Conservation (phyloP, 2,888 invertebrate genomes). For the Reticulitermes lucifugus region DNA sequence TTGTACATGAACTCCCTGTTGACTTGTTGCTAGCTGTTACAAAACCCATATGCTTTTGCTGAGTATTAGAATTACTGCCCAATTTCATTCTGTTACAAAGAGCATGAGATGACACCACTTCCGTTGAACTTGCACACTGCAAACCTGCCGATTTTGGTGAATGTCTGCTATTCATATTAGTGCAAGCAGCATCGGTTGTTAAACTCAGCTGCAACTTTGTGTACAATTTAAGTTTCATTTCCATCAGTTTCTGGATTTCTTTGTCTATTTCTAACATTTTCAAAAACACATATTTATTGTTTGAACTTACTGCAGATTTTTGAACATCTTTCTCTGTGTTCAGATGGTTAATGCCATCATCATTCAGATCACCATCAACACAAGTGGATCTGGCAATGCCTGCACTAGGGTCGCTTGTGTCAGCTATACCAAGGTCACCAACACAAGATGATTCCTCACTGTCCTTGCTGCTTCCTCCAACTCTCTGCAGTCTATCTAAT, state of each 20-base stretch:
- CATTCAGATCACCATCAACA: neutral
- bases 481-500: neutral
- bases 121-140: conserved; percentile 8
- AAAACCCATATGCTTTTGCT: neutral
- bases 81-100: neutral
- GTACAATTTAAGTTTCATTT: conserved; percentile 71
- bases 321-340: neutral
- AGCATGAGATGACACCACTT: neutral
- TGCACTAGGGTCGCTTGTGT: neutral
- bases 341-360: neutral
- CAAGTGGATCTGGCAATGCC: neutral
- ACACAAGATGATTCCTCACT: neutral
- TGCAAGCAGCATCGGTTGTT: neutral
- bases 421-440: neutral
- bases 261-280: conserved; percentile 73
- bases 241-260: conserved; percentile 69
- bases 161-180: neutral
- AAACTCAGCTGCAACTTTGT: conserved; percentile 62
- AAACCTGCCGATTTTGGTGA: neutral
- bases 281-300: conserved; percentile 63
- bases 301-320: neutral
- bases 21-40: neutral
- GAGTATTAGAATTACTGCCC: neutral
- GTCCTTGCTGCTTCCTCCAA: neutral
- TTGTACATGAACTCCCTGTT: neutral